A percentile compares a stretch with the other conserved stretches of the same genome.
phyloP scores from a whole-genome alignment of 1,140 invertebrate genomes.

The Polypedilum vanderplanki region DNA sequence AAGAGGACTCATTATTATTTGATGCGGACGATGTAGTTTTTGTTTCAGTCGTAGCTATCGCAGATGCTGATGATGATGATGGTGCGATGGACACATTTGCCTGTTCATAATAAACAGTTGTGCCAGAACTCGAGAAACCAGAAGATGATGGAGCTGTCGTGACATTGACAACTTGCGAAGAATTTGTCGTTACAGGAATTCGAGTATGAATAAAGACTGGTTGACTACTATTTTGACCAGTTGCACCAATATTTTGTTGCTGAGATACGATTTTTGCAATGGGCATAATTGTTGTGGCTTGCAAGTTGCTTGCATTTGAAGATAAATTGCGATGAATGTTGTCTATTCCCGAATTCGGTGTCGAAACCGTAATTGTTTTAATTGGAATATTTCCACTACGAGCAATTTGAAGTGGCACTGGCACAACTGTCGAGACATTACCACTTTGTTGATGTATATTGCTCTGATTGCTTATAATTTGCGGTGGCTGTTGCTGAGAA shows the following conservation, averaged over 20 bases:
- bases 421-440: constrained; percentile 19
- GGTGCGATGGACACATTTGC: background rate
- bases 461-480: background rate
- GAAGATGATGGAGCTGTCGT: background rate
- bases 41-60: background rate
- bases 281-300: constrained; percentile 21
- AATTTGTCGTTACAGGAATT: background rate
- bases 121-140: background rate
- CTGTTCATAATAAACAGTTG: background rate
- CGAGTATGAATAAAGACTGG: background rate
- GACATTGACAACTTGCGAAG: background rate
- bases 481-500: background rate
- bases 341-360: background rate
- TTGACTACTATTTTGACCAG: background rate
- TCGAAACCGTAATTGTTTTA: constrained; percentile 7
- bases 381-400: constrained; percentile 13
- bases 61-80: background rate
- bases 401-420: background rate
- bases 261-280: constrained; percentile 4
- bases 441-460: background rate
- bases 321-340: no score
- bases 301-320: background rate
- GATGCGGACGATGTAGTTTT: background rate
- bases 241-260: constrained; percentile 3
- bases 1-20: background rate